These are phyloP conservation scores for Ptychodera flava DNA, from an alignment of 35 echinoderm and acorn worm species.

Conservation along the genomic window DNA sequence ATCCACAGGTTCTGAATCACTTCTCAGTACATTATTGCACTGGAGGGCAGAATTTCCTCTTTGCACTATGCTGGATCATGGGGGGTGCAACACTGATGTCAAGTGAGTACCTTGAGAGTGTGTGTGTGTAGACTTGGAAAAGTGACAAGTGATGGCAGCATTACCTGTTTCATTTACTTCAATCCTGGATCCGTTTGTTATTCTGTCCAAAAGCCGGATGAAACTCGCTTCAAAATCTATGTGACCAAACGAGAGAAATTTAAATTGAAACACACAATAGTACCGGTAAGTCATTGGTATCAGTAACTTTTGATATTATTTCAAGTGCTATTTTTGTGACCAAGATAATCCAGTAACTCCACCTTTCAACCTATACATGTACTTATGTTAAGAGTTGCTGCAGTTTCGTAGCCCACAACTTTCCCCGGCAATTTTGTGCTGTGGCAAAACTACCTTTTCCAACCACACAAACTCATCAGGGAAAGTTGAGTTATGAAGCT, in stretches of 20 bases:
- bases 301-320: background rate
- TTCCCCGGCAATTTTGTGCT: background rate
- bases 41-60: no score
- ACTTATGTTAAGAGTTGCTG: background rate
- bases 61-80: no score
- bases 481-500: no score
- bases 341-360: background rate
- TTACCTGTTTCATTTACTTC: slow-evolving; percentile 98
- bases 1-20: no score
- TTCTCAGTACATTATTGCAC: no score
- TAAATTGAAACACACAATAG: background rate
- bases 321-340: background rate
- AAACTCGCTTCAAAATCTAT: slow-evolving; percentile 99
- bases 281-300: background rate
- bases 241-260: slow-evolving; percentile 8
- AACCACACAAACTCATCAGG: no score
- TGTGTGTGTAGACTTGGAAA: no score
- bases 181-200: slow-evolving; percentile 97
- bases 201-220: slow-evolving; percentile 81
- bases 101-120: no score
- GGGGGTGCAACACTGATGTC: no score
- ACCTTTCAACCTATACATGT: background rate
- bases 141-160: no score
- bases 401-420: background rate
- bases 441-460: no score